Percentiles rank a stretch among this genome's conserved stretches.
Conservation (phyloP, 92 coral and sea anemone species). For the Epizoanthus illoricatus region DNA sequence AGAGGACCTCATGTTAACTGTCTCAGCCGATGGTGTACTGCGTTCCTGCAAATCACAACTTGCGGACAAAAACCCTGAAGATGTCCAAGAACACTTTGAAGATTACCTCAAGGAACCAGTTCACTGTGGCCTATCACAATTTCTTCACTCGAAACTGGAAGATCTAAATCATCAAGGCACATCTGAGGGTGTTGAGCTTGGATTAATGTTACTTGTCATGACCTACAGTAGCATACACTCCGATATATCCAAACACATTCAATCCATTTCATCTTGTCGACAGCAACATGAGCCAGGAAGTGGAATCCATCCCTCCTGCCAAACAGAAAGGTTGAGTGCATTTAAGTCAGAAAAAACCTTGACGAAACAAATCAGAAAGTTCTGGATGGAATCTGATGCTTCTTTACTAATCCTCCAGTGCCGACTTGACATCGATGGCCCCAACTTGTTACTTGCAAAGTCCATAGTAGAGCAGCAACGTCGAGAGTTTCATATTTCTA, state of each 20-base stretch:
- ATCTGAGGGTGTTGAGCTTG: neutral
- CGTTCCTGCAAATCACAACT: conserved; percentile 35
- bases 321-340: conserved; percentile 44
- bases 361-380: conserved; percentile 34
- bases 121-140: conserved; percentile 38
- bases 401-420: conserved; percentile 49
- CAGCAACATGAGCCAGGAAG: no score
- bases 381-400: conserved; percentile 35
- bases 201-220: conserved; percentile 42
- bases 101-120: conserved; percentile 28
- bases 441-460: conserved; percentile 30
- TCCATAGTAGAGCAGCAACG: conserved; percentile 40
- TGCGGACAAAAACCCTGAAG: conserved; percentile 28
- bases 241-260: conserved; percentile 31
- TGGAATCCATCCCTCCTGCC: conserved; percentile 12
- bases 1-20: conserved; percentile 40
- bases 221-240: conserved; percentile 48
- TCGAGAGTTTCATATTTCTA: conserved; percentile 9
- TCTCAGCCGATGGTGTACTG: conserved; percentile 48
- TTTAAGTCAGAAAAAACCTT: conserved; percentile 50
- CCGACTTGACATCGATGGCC: conserved; percentile 48
- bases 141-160: neutral
- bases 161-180: neutral
- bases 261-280: no score
- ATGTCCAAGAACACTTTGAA: conserved; percentile 18